A percentile compares a stretch with the other conserved stretches of the same genome.
Evolutionary conservation across 2,797 vertebrate species (phyloP).

Genomic region (Eulemur albifrons): DNA sequence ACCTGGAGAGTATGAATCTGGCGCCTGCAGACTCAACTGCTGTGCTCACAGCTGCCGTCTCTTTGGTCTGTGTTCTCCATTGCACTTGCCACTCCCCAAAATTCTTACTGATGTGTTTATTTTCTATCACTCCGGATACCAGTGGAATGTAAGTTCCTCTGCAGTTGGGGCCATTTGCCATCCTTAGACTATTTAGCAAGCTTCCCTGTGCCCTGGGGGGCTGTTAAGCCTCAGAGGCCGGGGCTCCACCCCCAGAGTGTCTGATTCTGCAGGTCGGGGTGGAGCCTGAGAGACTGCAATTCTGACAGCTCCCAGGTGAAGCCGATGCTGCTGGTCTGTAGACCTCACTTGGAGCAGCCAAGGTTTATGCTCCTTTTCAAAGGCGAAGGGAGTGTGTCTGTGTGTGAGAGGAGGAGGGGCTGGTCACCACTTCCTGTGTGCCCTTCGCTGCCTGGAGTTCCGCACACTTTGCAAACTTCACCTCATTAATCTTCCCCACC

Average conservation of each 20-base stretch:
- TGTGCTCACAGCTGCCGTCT: fast-evolving
- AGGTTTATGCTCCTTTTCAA: neutral
- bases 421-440: neutral
- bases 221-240: neutral
- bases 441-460: conserved; percentile 41
- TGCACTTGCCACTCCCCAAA: neutral
- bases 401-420: neutral
- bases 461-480: conserved; percentile 37
- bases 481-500: conserved; percentile 75
- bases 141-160: neutral
- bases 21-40: neutral
- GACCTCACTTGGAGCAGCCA: neutral
- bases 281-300: neutral
- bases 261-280: neutral
- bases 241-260: neutral
- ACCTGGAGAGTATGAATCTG: fast-evolving
- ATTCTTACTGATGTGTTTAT: neutral
- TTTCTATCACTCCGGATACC: neutral
- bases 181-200: neutral
- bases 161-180: neutral
- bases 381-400: neutral
- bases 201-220: neutral
- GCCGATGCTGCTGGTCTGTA: neutral
- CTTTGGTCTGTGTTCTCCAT: neutral
- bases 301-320: neutral